Evolutionary conservation across 2,797 vertebrate species (phyloP).

Genomic region (Notamacropus eugenii): DNA sequence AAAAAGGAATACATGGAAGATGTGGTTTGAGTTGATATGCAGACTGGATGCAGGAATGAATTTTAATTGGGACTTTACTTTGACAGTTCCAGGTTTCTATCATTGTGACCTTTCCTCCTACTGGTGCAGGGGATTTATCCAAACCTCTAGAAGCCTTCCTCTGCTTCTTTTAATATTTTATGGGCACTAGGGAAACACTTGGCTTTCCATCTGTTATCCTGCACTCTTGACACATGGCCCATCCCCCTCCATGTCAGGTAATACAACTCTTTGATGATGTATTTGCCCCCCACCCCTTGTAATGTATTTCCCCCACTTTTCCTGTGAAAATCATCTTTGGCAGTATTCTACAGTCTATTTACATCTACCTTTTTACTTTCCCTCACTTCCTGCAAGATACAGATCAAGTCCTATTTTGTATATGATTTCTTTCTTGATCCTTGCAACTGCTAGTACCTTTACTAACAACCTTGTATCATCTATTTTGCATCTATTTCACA

Average conservation of each 20-base stretch:
- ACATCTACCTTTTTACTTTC: background rate
- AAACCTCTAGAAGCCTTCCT: background rate
- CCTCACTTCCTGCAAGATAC: background rate
- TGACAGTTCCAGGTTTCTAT: background rate
- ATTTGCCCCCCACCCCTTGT: background rate
- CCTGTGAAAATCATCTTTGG: background rate
- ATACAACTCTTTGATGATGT: background rate
- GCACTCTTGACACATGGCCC: background rate
- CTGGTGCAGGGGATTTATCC: background rate
- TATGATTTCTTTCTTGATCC: background rate
- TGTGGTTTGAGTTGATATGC: background rate
- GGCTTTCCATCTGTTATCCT: background rate
- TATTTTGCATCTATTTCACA: background rate
- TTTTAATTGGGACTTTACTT: background rate
- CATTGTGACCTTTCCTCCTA: background rate
- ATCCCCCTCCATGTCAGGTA: background rate
- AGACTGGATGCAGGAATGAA: background rate
- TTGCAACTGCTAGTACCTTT: background rate
- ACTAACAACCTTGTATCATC: background rate
- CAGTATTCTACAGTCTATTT: background rate
- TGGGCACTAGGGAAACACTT: background rate
- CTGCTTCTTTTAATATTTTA: background rate
- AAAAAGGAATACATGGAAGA: background rate
- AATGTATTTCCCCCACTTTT: background rate
- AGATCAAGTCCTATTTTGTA: background rate